phyloP scores from a whole-genome alignment of 2,797 vertebrate genomes.

The Rhinophrynus dorsalis region DNA sequence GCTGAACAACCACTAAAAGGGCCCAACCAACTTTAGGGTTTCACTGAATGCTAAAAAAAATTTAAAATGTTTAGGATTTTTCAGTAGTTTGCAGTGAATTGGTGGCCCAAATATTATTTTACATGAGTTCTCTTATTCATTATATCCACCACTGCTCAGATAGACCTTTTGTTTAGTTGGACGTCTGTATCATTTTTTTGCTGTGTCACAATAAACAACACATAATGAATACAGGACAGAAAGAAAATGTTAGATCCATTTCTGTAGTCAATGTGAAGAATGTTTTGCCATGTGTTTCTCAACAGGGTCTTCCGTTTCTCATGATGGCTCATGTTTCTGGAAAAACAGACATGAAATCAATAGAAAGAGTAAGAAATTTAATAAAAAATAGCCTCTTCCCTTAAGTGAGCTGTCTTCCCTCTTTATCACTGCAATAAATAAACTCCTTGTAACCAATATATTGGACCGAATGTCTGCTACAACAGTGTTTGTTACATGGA shows the following conservation, averaged over 20 bases:
- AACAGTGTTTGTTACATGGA: slow-evolving; percentile 22
- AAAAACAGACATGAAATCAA: slow-evolving; percentile 86
- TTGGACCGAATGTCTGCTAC: not conserved
- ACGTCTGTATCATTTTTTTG: slow-evolving; percentile 32
- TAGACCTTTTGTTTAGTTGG: not conserved
- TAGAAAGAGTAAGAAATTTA: slow-evolving; percentile 77
- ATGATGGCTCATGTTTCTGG: slow-evolving; percentile 75
- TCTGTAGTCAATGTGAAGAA: slow-evolving; percentile 51
- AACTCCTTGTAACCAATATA: slow-evolving; percentile 30
- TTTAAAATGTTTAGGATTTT: too few relatives aligned
- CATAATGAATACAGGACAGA: slow-evolving; percentile 4
- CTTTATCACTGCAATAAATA: slow-evolving; percentile 44
- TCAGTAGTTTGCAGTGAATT: too few relatives aligned
- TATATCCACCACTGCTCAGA: not conserved
- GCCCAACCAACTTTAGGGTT: too few relatives aligned
- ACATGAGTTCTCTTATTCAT: too few relatives aligned
- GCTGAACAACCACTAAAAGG: too few relatives aligned
- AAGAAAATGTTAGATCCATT: slow-evolving; percentile 52
- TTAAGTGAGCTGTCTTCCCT: slow-evolving; percentile 52
- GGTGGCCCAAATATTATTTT: too few relatives aligned
- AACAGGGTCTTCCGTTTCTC: slow-evolving; percentile 73
- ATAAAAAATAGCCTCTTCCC: slow-evolving; percentile 69
- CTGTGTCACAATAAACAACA: slow-evolving; percentile 26
- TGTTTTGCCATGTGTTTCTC: slow-evolving; percentile 62
- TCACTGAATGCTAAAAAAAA: too few relatives aligned